These are phyloP conservation scores for Diplazon laetatorius DNA, from an alignment of 2,888 invertebrate species.

Conservation along the genomic window DNA sequence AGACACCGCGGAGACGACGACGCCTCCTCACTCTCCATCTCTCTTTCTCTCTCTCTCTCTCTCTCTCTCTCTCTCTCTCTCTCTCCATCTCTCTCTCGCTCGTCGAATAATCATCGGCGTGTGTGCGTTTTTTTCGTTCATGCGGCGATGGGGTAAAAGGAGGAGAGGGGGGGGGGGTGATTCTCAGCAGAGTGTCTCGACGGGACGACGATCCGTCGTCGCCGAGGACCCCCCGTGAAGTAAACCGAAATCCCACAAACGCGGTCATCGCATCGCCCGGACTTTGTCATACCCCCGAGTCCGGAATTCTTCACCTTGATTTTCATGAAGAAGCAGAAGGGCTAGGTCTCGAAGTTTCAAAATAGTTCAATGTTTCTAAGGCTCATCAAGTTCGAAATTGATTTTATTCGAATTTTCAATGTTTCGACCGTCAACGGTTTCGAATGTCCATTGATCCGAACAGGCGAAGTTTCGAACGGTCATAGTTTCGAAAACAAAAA, in stretches of 20 bases:
- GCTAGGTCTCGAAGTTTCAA: no score
- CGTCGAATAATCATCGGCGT: slow-evolving; percentile 29
- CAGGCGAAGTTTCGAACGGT: no score
- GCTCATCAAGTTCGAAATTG: no score
- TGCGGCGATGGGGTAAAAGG: slow-evolving; percentile 20
- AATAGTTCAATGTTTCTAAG: no score
- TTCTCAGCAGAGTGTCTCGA: slow-evolving; percentile 59
- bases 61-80: slow-evolving; percentile 3
- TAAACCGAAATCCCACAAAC: slow-evolving; percentile 72
- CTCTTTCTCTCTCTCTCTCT: background rate
- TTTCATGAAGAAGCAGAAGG: no score
- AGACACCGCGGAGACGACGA: background rate
- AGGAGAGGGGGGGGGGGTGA: slow-evolving; percentile 22
- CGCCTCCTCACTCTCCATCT: no score
- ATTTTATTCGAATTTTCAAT: no score
- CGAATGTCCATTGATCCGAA: no score
- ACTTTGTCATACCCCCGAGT: slow-evolving; percentile 37
- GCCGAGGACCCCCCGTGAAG: slow-evolving; percentile 74
- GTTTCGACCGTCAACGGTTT: no score
- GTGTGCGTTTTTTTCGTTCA: slow-evolving; percentile 31
- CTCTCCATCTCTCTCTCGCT: background rate
- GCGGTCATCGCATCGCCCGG: slow-evolving; percentile 36
- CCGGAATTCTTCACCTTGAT: no score
- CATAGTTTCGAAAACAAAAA: no score
- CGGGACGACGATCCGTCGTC: slow-evolving; percentile 56